Evolutionary conservation across 2,113 vertebrate species (phyloP).

Genomic region (Ammodytes dubius): DNA sequence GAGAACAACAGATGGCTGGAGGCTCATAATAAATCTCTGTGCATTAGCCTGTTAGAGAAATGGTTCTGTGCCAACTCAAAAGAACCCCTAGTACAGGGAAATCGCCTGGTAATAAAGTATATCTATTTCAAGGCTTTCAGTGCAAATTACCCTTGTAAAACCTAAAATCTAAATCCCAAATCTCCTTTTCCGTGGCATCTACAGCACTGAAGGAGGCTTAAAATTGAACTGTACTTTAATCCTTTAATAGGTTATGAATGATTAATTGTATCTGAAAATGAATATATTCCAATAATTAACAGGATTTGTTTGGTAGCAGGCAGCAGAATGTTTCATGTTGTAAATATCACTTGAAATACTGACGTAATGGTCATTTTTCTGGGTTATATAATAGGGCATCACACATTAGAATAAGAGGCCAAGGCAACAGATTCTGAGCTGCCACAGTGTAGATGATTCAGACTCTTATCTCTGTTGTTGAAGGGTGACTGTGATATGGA

Average conservation of each 20-base stretch:
- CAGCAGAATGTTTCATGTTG: slow-evolving; percentile 33
- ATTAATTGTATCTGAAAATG: slow-evolving; percentile 29
- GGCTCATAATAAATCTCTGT: slow-evolving; percentile 50
- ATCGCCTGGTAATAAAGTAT: slow-evolving; percentile 27
- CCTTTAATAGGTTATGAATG: slow-evolving; percentile 2
- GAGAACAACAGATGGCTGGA: slow-evolving; percentile 54
- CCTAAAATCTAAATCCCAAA: slow-evolving; percentile 35
- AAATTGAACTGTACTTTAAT: slow-evolving; percentile 15
- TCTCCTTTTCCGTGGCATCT: slow-evolving; percentile 17
- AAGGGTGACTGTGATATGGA: slow-evolving; percentile 30
- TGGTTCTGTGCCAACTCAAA: slow-evolving; percentile 29
- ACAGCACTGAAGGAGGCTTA: slow-evolving; percentile 12
- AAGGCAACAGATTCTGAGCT: slow-evolving; percentile 54
- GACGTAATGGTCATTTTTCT: slow-evolving; percentile 68
- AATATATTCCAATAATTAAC: slow-evolving; percentile 24
- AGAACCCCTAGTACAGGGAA: slow-evolving; percentile 22
- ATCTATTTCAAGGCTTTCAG: slow-evolving; percentile 27
- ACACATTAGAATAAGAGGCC: slow-evolving; percentile 66
- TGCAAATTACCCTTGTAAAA: slow-evolving; percentile 43
- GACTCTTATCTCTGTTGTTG: slow-evolving; percentile 33
- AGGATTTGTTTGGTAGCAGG: slow-evolving; percentile 31
- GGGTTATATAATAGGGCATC: slow-evolving; percentile 69
- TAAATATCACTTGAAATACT: slow-evolving; percentile 63
- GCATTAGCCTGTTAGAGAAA: slow-evolving; percentile 58
- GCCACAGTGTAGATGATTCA: slow-evolving; percentile 62